Evolutionary conservation across 2,113 vertebrate genomes (phyloP), one percentile per base, ranked within the genome.

Genomic region (Gymnobelideus leadbeateri): DNA sequence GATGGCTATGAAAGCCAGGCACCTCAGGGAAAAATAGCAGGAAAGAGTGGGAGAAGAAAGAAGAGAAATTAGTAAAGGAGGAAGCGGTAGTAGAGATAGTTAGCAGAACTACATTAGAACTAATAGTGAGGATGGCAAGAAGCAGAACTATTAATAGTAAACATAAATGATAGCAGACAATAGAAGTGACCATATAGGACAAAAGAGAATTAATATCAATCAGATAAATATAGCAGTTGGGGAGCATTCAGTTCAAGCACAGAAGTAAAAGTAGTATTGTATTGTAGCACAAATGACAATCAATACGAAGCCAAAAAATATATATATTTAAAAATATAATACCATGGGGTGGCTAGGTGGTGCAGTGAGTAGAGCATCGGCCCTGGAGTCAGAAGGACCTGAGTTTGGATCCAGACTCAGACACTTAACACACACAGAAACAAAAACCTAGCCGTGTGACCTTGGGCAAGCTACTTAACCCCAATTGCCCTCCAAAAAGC

Each of bases 1-100:
- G 8, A 3, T 24, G 19, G 55, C 68, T 95, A 26, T 94, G 93
- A 96, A 95, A 54, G 68, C 77, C 84, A 92, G 95, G 37, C 89
- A n/a, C 43, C 89, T 52, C 47, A 52, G 19, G n/a, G 19, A 23
- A 54, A 52, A 49, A 50, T 51, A 37, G n/a, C 26, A 90, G 55
- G 49, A 61, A 90, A n/a, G 2, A 89, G n/a, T 31, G 28, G 31
- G 11, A 1, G 23, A 90, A 2, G 8, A 3, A 57, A 21, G 8
- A 26, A 43, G 24, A 28, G 21, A 51, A 95, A 91, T 37, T 43
- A 3, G 19, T n/a, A n/a, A n/a, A 77, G 68, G 68, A 84, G 1
- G 19, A 77, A 43, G 68, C 21, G 21, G n/a, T 84, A 84, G 31
- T 37, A 12, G n/a, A 84, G 19, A 23, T 28, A 84, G n/a, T 43